phyloP scores from a whole-genome alignment of 35 echinoderm and acorn worm genomes.

The Strongylocentrotus purpuratus region DNA sequence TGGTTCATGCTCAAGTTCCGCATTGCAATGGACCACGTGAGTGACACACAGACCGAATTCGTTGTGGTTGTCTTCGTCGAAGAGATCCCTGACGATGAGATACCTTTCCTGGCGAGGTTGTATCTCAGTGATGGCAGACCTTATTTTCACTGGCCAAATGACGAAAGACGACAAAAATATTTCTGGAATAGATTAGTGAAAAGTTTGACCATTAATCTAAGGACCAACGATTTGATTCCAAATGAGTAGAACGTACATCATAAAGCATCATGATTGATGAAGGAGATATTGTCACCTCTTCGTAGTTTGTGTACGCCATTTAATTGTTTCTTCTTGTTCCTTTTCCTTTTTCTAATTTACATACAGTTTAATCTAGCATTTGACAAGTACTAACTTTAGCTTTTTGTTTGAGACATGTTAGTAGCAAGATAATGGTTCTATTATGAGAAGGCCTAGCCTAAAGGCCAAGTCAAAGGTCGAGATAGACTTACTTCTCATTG shows the following conservation, averaged over 20 bases:
- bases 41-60: not conserved
- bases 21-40: not conserved
- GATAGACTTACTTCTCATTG: too few species aligned
- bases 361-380: too few species aligned
- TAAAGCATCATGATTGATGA: too few species aligned
- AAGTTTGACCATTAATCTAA: not conserved
- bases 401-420: too few species aligned
- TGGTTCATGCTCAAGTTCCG: slow-evolving; percentile 34
- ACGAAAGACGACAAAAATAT: not conserved
- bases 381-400: too few species aligned
- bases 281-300: too few species aligned
- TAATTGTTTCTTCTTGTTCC: too few species aligned
- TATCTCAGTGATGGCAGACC: slow-evolving; percentile 9
- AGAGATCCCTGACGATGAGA: not conserved
- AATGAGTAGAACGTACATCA: not conserved
- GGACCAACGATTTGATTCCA: not conserved
- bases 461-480: too few species aligned
- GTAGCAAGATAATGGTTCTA: too few species aligned
- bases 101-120: not conserved
- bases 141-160: not conserved
- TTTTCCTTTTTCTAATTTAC: too few species aligned
- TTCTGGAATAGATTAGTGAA: not conserved
- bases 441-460: too few species aligned
- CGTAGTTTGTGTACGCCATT: too few species aligned
- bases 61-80: not conserved